A percentile compares a stretch with the other conserved stretches of the same genome.
Evolutionary conservation across 2,113 vertebrate species (phyloP).

Genomic region (Amazona guildingii): DNA sequence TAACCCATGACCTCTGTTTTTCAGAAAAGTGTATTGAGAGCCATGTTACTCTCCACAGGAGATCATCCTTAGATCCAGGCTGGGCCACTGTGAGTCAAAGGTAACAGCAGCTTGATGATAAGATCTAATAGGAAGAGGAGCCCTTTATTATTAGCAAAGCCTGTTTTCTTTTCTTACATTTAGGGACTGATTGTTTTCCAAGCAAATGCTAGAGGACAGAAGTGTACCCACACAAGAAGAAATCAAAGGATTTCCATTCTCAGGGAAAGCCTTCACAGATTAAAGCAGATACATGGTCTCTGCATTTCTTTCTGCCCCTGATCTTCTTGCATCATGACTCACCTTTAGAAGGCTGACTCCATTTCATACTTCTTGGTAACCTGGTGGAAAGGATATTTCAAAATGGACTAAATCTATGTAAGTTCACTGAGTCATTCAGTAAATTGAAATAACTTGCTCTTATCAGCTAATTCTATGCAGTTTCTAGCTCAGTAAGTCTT

Average conservation of each 20-base stretch:
- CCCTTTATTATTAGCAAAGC: not conserved
- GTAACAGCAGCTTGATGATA: not conserved
- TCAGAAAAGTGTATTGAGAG: not conserved
- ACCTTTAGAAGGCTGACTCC: not conserved
- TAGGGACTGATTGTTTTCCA: not conserved
- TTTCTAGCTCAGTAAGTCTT: not conserved
- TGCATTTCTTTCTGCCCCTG: not conserved
- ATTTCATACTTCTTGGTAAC: not conserved
- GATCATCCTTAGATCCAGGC: not conserved
- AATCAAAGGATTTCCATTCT: not conserved
- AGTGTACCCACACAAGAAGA: not conserved
- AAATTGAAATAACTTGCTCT: not conserved
- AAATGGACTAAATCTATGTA: not conserved
- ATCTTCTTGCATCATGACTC: not conserved
- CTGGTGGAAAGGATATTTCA: not conserved
- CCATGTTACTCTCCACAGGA: not conserved
- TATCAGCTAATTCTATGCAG: not conserved
- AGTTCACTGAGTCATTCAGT: not conserved
- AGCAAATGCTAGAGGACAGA: not conserved
- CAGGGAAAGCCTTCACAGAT: not conserved
- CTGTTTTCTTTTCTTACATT: not conserved
- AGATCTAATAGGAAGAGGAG: not conserved
- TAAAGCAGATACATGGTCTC: not conserved
- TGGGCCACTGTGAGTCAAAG: not conserved
- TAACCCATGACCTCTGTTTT: not conserved